Evolutionary conservation across 1,140 invertebrate genomes (phyloP), one percentile per base, ranked within the genome.

Genomic region (Samia ricini): DNA sequence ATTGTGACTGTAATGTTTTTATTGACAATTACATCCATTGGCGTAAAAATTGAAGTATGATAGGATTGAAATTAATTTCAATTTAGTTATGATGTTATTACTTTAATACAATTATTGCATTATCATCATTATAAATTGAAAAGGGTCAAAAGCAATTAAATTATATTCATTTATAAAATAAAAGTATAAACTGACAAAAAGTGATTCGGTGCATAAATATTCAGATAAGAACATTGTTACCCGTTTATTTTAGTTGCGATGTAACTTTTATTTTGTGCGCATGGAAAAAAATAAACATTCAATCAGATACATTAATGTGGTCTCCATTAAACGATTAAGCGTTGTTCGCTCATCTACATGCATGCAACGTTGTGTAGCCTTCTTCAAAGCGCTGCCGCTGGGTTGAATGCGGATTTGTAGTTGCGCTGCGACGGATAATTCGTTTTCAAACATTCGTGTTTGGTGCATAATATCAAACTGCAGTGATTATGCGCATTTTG

Each of bases 281-380:
- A 64, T 51, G 57, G n/a, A 66, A 22, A 64, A 68, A 74, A 79
- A 75, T 68, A 74, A 74, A 73, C 60, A 66, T 74, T 78, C 67
- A 65, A 84, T 79, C 72, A 66, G 76, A 78, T 81, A 77, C 72
- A 73, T 78, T 81, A 83, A 80, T 77, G 72, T 68, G 71, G 72
- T 74, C 74, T 79, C 75, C 79, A 81, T 80, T 79, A 78, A 79
- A 85, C 74, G 79, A 81, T 83, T 83, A 81, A 85, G 76, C 72
- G 74, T 75, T 74, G 73, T 75, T 74, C 72, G 71, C 74, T 78
- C 77, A 83, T 83, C 74, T 83, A 79, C 76, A 83, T 85, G 77
- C 76, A 75, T 85, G 77, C 74, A 76, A 75, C 60, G 75, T 72
- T 72, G 5, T 20, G 19, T 8, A 68, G 74, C 68, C 68, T 71